A percentile compares a stretch with the other conserved stretches of the same genome.
Conservation (phyloP, 2,113 vertebrate genomes). For the Orientallactaga bullata region DNA sequence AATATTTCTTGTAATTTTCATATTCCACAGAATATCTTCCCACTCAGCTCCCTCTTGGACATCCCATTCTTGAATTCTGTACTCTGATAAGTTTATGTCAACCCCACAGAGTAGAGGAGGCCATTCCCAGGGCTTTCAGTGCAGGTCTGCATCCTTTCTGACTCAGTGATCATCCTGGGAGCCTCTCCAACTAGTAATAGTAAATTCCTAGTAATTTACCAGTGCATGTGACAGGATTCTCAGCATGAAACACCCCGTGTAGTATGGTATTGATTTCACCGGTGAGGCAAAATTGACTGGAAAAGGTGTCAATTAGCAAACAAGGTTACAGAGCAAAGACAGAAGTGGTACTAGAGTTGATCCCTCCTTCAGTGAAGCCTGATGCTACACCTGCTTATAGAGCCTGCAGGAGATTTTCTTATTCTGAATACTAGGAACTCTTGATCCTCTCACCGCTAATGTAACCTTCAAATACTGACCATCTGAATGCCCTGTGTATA, state of each 20-base stretch:
- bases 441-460: neutral
- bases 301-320: neutral
- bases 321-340: neutral
- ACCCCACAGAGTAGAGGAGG: neutral
- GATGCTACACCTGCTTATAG: neutral
- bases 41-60: neutral
- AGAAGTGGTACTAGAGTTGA: neutral
- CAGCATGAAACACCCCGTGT: neutral
- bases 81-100: neutral
- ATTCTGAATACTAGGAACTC: neutral
- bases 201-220: neutral
- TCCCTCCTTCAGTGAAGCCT: neutral
- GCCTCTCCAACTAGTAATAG: neutral
- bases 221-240: neutral
- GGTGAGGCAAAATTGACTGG: neutral
- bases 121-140: neutral
- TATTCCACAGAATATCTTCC: neutral
- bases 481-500: neutral
- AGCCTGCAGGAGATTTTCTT: neutral
- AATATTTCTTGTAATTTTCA: neutral
- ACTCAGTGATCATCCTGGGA: neutral
- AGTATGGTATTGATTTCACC: neutral
- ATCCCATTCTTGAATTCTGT: neutral
- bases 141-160: neutral
- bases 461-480: neutral